A percentile compares a stretch with the other conserved stretches of the same genome.
These are phyloP conservation scores for Bradypodion pumilum DNA, from an alignment of 2,797 vertebrate species.

Conservation along the genomic window DNA sequence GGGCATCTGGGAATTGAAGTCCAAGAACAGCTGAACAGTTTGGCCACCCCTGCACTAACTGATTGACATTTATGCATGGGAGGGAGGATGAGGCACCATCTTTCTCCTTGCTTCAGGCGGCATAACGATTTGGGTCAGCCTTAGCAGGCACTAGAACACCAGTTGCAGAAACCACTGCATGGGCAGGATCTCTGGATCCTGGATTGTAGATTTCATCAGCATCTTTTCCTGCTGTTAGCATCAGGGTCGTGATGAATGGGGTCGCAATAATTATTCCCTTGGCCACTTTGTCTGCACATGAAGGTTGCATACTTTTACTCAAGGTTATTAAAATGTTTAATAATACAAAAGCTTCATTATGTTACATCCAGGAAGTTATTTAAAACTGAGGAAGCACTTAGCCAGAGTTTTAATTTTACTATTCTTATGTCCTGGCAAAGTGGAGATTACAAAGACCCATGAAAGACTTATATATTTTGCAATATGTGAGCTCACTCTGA, in stretches of 20 bases:
- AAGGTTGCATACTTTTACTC: conserved; percentile 23
- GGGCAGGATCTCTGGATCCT: background rate
- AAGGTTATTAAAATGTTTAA: conserved; percentile 35
- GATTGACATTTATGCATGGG: background rate
- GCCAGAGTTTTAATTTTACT: conserved; percentile 31
- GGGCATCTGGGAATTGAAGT: no score
- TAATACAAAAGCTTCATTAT: conserved; percentile 19
- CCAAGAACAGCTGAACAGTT: no score
- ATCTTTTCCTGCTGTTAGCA: background rate
- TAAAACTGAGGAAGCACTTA: conserved; percentile 33
- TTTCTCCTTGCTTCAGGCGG: background rate
- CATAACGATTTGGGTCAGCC: no score
- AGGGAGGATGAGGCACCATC: background rate
- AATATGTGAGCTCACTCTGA: conserved; percentile 26
- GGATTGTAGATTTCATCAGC: background rate
- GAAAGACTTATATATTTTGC: conserved; percentile 34
- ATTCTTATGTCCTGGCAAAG: background rate
- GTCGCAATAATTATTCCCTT: background rate
- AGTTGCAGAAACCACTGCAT: background rate
- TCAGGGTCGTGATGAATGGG: background rate
- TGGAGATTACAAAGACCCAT: background rate
- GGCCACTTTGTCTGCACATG: background rate
- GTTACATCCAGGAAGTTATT: conserved; percentile 23
- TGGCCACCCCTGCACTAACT: no score
- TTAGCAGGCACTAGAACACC: background rate